These are phyloP conservation scores for Mamestra brassicae DNA, from an alignment of 2,888 invertebrate species.

Conservation along the genomic window DNA sequence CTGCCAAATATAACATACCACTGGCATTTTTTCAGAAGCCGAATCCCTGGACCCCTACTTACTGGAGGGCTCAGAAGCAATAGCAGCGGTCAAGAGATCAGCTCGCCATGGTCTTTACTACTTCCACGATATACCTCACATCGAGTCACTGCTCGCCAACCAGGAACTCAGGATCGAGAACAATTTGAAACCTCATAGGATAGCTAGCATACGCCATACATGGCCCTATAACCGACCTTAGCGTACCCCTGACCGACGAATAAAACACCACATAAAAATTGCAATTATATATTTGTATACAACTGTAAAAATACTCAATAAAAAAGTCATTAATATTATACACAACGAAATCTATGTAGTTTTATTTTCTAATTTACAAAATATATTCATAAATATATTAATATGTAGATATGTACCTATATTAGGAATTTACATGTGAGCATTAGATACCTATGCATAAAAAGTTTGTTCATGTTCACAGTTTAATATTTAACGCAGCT, in stretches of 20 bases:
- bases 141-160: slow-evolving; percentile 91
- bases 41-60: slow-evolving; percentile 90
- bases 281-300: slow-evolving; percentile 69
- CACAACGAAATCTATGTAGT: slow-evolving; percentile 52
- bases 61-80: slow-evolving; percentile 91
- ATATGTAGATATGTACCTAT: background rate
- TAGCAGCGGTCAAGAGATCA: slow-evolving; percentile 89
- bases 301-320: slow-evolving; percentile 70
- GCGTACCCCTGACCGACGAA: slow-evolving; percentile 52
- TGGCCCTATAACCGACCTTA: slow-evolving; percentile 91
- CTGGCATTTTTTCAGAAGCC: slow-evolving; percentile 67
- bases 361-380: slow-evolving; percentile 44
- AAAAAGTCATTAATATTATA: slow-evolving; percentile 70
- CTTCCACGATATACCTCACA: slow-evolving; percentile 92
- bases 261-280: slow-evolving; percentile 66
- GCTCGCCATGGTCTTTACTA: slow-evolving; percentile 91
- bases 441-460: background rate
- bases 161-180: slow-evolving; percentile 91
- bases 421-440: slow-evolving; percentile 14
- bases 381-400: background rate
- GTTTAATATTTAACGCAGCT: background rate
- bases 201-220: slow-evolving; percentile 91
- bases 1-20: background rate
- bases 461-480: background rate
- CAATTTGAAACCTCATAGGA: slow-evolving; percentile 90